A percentile compares a stretch with the other conserved stretches of the same genome.
phyloP scores from a whole-genome alignment of 2,888 invertebrate genomes.

The Dasysyrphus albostriatus region DNA sequence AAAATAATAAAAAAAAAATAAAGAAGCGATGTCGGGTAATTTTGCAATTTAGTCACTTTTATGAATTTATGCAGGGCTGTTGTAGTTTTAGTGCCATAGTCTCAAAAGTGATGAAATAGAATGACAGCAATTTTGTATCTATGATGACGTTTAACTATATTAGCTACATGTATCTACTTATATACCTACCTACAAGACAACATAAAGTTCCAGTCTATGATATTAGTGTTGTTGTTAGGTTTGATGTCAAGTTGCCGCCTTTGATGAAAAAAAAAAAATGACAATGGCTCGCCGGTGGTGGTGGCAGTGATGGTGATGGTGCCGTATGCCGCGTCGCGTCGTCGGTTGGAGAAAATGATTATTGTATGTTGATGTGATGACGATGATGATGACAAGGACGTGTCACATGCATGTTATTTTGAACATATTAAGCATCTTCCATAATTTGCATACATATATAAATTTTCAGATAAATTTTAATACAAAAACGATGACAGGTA shows the following conservation, averaged over 20 bases:
- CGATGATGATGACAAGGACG: constrained; percentile 35
- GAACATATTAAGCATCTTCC: constrained; percentile 42
- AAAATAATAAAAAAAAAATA: not conserved
- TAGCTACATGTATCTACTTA: not conserved
- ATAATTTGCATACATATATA: constrained; percentile 42
- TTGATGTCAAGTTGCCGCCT: constrained; percentile 68
- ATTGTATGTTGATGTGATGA: constrained; percentile 38
- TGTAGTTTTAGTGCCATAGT: constrained; percentile 28
- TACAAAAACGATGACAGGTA: constrained; percentile 67
- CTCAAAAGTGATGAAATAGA: constrained; percentile 58
- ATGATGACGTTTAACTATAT: constrained; percentile 46
- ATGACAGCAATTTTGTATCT: constrained; percentile 40
- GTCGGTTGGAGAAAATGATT: constrained; percentile 11
- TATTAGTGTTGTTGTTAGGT: constrained; percentile 14
- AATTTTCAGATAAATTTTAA: constrained; percentile 25
- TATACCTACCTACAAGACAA: not conserved
- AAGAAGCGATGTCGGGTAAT: constrained; percentile 32
- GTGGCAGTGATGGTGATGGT: not conserved
- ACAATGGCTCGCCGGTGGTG: constrained; percentile 45
- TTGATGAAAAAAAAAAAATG: constrained; percentile 57
- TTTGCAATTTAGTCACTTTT: constrained; percentile 57
- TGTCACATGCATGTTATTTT: constrained; percentile 63
- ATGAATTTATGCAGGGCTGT: constrained; percentile 1
- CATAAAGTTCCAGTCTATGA: constrained; percentile 14
- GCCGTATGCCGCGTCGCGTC: no score